Evolutionary conservation across 2,113 vertebrate genomes (phyloP).

Genomic region (Prolemur simus): DNA sequence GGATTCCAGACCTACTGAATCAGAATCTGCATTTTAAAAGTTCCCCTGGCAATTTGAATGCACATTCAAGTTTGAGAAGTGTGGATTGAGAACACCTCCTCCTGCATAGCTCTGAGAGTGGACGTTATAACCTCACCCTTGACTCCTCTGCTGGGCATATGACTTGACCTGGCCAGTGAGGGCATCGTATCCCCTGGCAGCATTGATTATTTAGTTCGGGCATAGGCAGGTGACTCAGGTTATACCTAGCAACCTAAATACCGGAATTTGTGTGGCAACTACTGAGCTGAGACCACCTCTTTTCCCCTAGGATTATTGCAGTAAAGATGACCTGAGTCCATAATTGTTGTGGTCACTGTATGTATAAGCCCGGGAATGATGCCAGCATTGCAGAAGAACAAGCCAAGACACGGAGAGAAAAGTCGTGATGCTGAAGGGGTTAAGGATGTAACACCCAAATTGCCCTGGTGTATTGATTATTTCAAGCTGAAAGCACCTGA

Average conservation of each 20-base stretch:
- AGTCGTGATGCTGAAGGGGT: background rate
- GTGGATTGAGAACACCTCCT: background rate
- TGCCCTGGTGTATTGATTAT: background rate
- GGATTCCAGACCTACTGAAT: background rate
- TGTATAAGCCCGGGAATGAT: background rate
- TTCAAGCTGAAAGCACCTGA: background rate
- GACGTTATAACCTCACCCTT: background rate
- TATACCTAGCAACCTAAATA: background rate
- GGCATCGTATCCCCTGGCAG: background rate
- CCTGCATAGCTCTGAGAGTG: background rate
- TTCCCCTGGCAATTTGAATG: background rate
- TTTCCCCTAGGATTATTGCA: background rate
- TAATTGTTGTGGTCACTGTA: background rate
- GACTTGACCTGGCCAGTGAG: background rate
- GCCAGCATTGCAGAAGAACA: background rate
- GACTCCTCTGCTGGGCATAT: background rate
- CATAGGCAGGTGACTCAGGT: background rate
- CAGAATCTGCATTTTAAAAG: background rate
- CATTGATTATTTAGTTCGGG: background rate
- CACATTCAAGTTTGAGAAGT: background rate
- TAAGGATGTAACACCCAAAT: background rate
- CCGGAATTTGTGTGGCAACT: background rate
- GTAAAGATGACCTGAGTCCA: background rate
- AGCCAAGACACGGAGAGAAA: background rate
- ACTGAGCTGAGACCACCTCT: background rate